Conservation (phyloP, 2,113 vertebrate species). For the Todiramphus chloris region DNA sequence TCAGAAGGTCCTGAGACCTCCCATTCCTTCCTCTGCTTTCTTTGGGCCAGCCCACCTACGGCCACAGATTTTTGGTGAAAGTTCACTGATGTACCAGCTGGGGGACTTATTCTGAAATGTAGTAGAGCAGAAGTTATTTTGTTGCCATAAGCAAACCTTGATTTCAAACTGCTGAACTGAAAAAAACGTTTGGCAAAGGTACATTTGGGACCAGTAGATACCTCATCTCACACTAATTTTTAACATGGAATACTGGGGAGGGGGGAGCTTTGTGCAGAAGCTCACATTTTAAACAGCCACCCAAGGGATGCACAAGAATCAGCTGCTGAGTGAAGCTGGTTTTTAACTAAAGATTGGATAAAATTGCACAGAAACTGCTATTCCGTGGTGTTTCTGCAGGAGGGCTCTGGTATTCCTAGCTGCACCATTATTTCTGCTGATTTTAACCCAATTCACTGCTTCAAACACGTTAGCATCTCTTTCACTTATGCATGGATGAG, state of each 20-base stretch:
- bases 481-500: background rate
- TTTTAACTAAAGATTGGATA: slow-evolving; percentile 52
- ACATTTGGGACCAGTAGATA: background rate
- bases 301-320: slow-evolving; percentile 14
- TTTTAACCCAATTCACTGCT: background rate
- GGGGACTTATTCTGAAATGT: background rate
- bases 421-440: background rate
- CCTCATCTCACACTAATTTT: background rate
- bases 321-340: background rate
- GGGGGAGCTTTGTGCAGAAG: background rate
- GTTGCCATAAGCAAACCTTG: background rate
- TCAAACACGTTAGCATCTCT: background rate
- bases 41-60: background rate
- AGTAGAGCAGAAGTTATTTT: background rate
- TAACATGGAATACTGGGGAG: background rate
- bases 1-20: background rate
- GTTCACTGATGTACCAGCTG: background rate
- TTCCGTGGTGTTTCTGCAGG: background rate
- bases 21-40: background rate
- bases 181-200: background rate
- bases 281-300: slow-evolving; percentile 6
- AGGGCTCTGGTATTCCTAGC: background rate
- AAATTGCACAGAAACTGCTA: background rate
- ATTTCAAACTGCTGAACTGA: background rate
- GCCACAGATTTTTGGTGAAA: background rate